These are phyloP conservation scores for Coleophora deauratella DNA, from an alignment of 2,888 invertebrate genomes.

Conservation along the genomic window DNA sequence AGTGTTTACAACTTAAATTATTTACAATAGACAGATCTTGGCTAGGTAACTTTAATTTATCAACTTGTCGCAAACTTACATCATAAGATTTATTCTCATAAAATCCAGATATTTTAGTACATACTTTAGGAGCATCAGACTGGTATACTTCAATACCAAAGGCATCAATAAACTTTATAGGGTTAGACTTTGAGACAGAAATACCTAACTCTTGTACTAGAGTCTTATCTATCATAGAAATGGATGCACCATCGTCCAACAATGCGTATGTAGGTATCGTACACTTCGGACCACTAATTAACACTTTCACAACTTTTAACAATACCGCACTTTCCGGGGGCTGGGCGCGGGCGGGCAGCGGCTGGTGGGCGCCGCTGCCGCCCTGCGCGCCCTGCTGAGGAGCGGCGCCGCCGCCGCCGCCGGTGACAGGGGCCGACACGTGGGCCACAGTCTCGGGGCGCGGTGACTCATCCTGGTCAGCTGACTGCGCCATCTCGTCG, in stretches of 20 bases:
- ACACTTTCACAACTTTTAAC: slow-evolving; percentile 12
- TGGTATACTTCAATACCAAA: slow-evolving; percentile 3
- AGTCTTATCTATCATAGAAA: slow-evolving; percentile 11
- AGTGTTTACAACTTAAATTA: slow-evolving; percentile 6
- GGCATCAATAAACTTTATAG: slow-evolving; percentile 6
- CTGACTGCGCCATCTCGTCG: background rate
- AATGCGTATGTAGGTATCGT: slow-evolving; percentile 7
- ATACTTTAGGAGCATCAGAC: slow-evolving; percentile 12
- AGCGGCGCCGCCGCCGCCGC: background rate
- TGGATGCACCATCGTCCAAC: slow-evolving; percentile 14
- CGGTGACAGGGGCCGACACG: too few species aligned
- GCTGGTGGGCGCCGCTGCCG: background rate
- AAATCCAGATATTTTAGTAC: slow-evolving; percentile 7
- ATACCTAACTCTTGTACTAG: slow-evolving; percentile 5
- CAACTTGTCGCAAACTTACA: slow-evolving; percentile 8
- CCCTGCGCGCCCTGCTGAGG: background rate
- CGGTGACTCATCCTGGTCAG: background rate
- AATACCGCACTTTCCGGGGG: slow-evolving; percentile 3
- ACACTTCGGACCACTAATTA: slow-evolving; percentile 12
- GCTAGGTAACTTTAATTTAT: slow-evolving; percentile 12
- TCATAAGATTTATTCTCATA: slow-evolving; percentile 7
- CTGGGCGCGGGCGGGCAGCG: too few species aligned
- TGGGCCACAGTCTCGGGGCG: slow-evolving; percentile 2
- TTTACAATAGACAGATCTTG: slow-evolving; percentile 14
- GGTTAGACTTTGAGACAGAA: background rate